These are phyloP conservation scores for Eretmochelys imbricata DNA, from an alignment of 2,113 vertebrate genomes.

Conservation along the genomic window DNA sequence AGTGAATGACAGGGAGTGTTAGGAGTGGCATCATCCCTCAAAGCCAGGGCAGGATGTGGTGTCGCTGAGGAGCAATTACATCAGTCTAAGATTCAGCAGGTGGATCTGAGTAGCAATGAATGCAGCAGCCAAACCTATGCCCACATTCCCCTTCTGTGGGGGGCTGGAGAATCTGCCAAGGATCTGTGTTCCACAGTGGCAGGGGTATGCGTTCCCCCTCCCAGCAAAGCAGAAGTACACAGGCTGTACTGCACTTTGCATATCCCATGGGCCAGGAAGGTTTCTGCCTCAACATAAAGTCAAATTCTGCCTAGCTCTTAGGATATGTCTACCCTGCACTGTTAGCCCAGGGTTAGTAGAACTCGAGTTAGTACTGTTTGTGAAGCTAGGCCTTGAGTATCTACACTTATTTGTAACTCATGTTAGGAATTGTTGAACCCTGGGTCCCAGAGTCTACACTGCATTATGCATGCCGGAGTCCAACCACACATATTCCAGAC, in stretches of 20 bases:
- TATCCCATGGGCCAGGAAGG: not conserved
- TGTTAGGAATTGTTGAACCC: too few species aligned
- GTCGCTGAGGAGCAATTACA: not conserved
- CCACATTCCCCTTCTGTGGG: not conserved
- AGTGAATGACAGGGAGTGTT: not conserved
- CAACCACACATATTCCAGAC: too few species aligned
- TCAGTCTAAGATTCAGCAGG: not conserved
- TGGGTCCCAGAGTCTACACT: too few species aligned
- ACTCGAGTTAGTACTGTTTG: too few species aligned
- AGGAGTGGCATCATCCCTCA: accelerated
- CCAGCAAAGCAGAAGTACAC: not conserved
- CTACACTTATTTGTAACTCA: too few species aligned
- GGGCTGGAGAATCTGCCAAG: not conserved
- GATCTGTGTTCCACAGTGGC: not conserved
- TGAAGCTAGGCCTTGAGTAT: too few species aligned
- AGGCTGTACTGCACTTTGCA: too few species aligned
- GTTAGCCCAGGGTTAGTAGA: too few species aligned
- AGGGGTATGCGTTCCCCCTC: not conserved
- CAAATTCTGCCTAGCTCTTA: too few species aligned
- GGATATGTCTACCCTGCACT: too few species aligned
- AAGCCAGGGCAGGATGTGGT: not conserved
- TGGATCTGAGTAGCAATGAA: not conserved
- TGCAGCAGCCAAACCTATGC: not conserved
- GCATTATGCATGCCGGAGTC: too few species aligned
- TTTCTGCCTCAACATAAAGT: not conserved